phyloP scores from a whole-genome alignment of 2,888 invertebrate genomes.

The Branchinecta sandiegonensis region DNA sequence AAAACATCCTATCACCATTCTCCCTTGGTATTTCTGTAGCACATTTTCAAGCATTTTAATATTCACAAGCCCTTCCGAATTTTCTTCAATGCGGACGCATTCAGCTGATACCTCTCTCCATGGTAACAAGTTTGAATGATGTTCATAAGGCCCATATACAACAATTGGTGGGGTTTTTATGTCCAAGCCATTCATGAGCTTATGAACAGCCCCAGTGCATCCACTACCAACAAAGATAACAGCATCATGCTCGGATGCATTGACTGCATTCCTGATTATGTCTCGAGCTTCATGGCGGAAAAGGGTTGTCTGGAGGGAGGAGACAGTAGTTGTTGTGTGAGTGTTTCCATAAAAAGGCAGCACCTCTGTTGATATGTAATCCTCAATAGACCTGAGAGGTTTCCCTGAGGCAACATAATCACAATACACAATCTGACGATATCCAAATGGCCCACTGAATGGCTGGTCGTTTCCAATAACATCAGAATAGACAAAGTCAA shows the following conservation, averaged over 20 bases:
- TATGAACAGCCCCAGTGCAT: constrained; percentile 58
- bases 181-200: constrained; percentile 55
- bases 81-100: constrained; percentile 64
- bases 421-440: constrained; percentile 70
- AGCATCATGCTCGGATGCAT: constrained; percentile 63
- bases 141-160: constrained; percentile 64
- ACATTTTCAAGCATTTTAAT: constrained; percentile 56
- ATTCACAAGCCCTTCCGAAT: constrained; percentile 62
- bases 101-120: constrained; percentile 65
- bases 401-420: constrained; percentile 76
- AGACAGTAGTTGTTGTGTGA: constrained; percentile 62
- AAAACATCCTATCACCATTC: constrained; percentile 66
- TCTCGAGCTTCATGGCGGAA: constrained; percentile 71
- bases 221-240: constrained; percentile 59
- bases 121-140: constrained; percentile 58
- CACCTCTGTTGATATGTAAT: constrained; percentile 61
- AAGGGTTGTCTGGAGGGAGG: constrained; percentile 70
- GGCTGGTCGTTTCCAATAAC: constrained; percentile 63
- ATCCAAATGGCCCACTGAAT: constrained; percentile 66
- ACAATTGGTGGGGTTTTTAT: constrained; percentile 48
- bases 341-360: constrained; percentile 71
- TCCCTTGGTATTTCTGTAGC: constrained; percentile 43
- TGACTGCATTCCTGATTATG: constrained; percentile 59
- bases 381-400: constrained; percentile 67
- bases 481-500: constrained; percentile 64